Percentiles rank a stretch among this genome's conserved stretches.
Evolutionary conservation across 1,140 invertebrate genomes (phyloP).

Genomic region (Chelonus insularis): DNA sequence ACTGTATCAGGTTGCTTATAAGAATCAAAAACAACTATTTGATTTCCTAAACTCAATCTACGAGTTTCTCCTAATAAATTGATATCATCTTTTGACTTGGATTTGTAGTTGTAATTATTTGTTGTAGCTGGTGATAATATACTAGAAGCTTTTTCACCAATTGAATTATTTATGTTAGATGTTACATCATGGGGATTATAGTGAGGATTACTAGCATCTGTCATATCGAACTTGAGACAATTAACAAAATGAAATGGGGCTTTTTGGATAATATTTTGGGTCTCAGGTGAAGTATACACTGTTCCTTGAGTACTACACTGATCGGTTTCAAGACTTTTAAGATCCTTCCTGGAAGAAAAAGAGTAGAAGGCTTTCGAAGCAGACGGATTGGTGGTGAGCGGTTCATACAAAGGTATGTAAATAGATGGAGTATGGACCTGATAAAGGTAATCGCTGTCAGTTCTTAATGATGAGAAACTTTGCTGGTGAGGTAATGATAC

Average conservation of each 20-base stretch:
- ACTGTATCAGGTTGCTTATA: constrained; percentile 4
- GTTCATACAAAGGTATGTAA: constrained; percentile 54
- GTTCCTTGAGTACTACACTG: constrained; percentile 38
- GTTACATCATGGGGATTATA: too few species aligned
- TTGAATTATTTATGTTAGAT: too few species aligned
- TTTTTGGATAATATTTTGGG: constrained; percentile 40
- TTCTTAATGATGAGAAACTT: constrained; percentile 75
- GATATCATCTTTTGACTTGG: constrained; percentile 39
- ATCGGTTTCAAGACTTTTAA: constrained; percentile 35
- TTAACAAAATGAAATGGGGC: constrained; percentile 36
- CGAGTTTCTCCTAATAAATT: constrained; percentile 41
- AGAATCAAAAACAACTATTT: constrained; percentile 7
- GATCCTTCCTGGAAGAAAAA: constrained; percentile 37
- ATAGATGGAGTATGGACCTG: constrained; percentile 65
- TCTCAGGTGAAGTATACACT: constrained; percentile 40
- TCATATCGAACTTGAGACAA: constrained; percentile 32
- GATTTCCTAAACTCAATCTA: constrained; percentile 27
- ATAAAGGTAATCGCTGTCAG: constrained; percentile 78
- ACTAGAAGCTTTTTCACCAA: constrained; percentile 25
- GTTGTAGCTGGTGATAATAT: constrained; percentile 41
- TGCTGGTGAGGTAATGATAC: constrained; percentile 78
- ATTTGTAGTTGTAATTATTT: constrained; percentile 48
- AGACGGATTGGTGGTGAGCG: constrained; percentile 43
- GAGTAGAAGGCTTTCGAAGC: constrained; percentile 44
- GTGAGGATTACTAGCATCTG: too few species aligned